Conservation (phyloP, 2,797 vertebrate genomes). For the Thamnophis elegans region DNA sequence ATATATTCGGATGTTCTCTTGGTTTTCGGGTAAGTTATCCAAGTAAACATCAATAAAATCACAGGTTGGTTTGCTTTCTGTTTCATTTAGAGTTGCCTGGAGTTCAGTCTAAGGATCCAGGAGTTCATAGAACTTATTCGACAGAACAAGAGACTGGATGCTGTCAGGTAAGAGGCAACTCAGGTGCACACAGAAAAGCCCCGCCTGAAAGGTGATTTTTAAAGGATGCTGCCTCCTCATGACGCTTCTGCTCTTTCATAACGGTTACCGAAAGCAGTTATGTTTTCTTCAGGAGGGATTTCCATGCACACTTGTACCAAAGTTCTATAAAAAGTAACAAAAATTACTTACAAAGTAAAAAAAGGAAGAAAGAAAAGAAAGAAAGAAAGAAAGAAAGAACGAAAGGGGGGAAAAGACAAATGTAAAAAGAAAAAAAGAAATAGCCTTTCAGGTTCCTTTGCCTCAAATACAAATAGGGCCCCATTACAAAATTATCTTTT, state of each 20-base stretch:
- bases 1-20: neutral
- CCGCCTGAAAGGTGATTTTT: neutral
- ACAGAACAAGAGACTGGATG: slow-evolving; percentile 99
- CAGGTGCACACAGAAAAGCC: neutral
- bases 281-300: neutral
- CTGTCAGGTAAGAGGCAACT: slow-evolving; percentile 84
- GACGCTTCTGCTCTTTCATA: neutral
- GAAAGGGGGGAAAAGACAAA: neutral
- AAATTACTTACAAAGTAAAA: neutral
- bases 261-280: neutral
- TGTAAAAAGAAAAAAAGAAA: neutral
- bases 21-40: neutral
- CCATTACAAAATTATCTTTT: neutral
- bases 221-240: neutral
- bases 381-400: neutral
- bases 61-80: slow-evolving; percentile 24
- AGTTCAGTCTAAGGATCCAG: slow-evolving; percentile 98
- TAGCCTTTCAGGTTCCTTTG: neutral
- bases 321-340: neutral
- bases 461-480: neutral
- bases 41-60: slow-evolving; percentile 4
- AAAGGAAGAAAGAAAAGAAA: no score
- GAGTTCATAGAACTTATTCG: slow-evolving; percentile 99
- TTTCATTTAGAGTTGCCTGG: slow-evolving; percentile 91
- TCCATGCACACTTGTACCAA: neutral